Conservation (phyloP, 2,797 vertebrate genomes). For the Yasuhikotakia modesta region DNA sequence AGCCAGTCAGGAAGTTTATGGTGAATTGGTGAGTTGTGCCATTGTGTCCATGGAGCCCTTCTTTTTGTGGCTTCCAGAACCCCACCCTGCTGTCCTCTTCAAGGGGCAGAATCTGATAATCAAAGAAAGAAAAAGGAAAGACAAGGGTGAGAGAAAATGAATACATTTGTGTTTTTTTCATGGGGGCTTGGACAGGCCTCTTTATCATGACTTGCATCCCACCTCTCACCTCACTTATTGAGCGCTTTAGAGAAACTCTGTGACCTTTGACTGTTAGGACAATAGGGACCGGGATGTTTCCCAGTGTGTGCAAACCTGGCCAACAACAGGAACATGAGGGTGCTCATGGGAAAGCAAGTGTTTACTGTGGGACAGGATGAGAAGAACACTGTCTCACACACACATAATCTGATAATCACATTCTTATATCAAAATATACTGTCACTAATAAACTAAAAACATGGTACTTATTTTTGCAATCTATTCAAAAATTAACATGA, state of each 20-base stretch:
- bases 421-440: constrained; percentile 2
- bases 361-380: constrained; percentile 83
- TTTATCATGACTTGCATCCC: constrained; percentile 79
- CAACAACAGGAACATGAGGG: constrained; percentile 85
- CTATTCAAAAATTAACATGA: too few species aligned
- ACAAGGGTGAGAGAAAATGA: constrained; percentile 54
- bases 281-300: constrained; percentile 83
- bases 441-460: constrained; percentile 3
- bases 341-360: constrained; percentile 86
- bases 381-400: constrained; percentile 63
- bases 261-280: constrained; percentile 78
- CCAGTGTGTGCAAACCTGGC: constrained; percentile 80
- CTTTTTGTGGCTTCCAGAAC: constrained; percentile 30
- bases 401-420: background rate
- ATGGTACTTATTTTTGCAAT: too few species aligned
- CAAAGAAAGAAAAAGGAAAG: constrained; percentile 49
- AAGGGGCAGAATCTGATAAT: constrained; percentile 64
- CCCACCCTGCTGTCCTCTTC: constrained; percentile 61
- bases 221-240: constrained; percentile 80
- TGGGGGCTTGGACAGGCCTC: constrained; percentile 58
- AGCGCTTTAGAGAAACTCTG: constrained; percentile 82
- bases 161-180: constrained; percentile 67
- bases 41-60: constrained; percentile 54
- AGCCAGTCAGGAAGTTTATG: constrained; percentile 69
- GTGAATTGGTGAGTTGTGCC: constrained; percentile 64